Evolutionary conservation across 1,140 invertebrate genomes (phyloP), one percentile per base, ranked within the genome.

Genomic region (Drosophila simulans): DNA sequence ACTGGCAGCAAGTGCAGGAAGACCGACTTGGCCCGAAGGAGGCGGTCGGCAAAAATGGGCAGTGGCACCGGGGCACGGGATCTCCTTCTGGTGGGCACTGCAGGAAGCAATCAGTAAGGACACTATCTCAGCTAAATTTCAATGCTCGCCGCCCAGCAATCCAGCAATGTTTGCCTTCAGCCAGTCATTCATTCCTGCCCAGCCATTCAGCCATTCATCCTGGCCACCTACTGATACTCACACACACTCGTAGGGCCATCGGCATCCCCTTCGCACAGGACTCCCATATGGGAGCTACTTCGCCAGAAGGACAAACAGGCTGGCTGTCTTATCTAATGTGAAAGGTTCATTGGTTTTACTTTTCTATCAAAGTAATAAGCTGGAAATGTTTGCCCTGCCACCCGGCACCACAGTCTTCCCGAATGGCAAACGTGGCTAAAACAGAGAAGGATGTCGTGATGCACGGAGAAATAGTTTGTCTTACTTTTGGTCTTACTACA

Each of bases 301-400:
- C 64, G 17, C 25, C 49, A 57, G 40, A 35, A 70, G 20, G 46
- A 66, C 82, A 86, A 78, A 79, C 83, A 69, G 58, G 80, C 83
- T 76, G 75, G 52, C 72, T 57, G 56, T 77, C 84, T 89, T 89
- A 89, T 89, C 84, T 89, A 90, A 89, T 89, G 84, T 89, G 84
- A 89, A 89, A 89, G 84, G 84, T 89, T 89, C 84, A 89, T 89
- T 89, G 84, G 84, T 89, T 89, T 89, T 89, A 89, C 84, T 89
- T 89, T 89, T 89, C 84, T 89, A 89, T 89, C 84, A 84, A 89
- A 84, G 84, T 88, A 88, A 89, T 89, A 89, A 89, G 84, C 84
- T 89, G 84, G 84, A 89, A 84, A 89, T 89, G 84, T 89, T 89
- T 83, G 78, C 62, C 43, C 8, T 56, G 42, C 35, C 49, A 45